Base-by-base conservation (phyloP, 2,888 invertebrate species). In the Parnassius smintheus region DNA sequence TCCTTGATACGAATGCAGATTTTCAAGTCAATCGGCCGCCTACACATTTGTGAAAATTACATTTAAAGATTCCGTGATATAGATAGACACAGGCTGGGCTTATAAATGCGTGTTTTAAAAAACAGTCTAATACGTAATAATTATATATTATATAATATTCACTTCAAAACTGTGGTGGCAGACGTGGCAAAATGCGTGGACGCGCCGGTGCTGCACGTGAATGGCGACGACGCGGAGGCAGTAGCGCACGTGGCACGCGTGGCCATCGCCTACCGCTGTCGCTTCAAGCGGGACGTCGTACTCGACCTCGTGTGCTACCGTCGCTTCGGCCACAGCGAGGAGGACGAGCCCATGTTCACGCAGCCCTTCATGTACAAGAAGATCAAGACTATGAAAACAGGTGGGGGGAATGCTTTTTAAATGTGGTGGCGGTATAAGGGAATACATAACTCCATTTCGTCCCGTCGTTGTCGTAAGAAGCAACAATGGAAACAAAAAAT, bases 311-410 rank as follows among this genome's bases (percentile, higher is more conserved):
- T 96, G 68, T 94, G 95, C 77, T 96, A 97, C 82, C 96, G 97
- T 70, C 96, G 97, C 76, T 95, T 95, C 81, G 98, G 98, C 0
- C 98, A 98, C 92, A 98, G 98, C 81, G 98, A 98, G 89, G 95
- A 96, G 81, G 98, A 98, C 86, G 98, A 98, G 85, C 98, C 98
- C 0, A 97, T 96, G 96, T 96, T 97, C 84, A 98, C 98, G 2
- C 98, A 98, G 84, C 98, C 98, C 0, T 93, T 97, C 68, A 98
- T 98, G 98, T 98, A 98, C 93, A 96, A 96, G 82, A 95, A 95
- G 80, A 97, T 98, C 71, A 93, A 92, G 64, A 88, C 93, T 51
- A 94, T 94, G 78, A 83, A 83, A 77, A 93, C 93, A 35, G 90
- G 93, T 92, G 44, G 74, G 44, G 74, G 8, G n/a, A 11, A 13